Conservation (phyloP, 2,888 invertebrate species). For the Tenodera sinensis region DNA sequence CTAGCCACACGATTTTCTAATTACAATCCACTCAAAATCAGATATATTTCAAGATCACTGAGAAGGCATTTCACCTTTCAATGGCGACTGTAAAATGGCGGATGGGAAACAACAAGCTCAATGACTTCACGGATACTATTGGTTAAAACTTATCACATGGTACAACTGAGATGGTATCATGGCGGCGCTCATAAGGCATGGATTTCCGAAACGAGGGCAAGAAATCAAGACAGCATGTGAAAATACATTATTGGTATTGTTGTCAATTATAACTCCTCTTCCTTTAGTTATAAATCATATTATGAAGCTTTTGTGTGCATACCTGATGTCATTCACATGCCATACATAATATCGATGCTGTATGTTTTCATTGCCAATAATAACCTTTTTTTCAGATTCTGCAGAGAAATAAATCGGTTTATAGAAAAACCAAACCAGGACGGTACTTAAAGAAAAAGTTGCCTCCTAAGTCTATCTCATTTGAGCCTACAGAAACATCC, state of each 20-base stretch:
- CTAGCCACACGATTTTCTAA: slow-evolving; percentile 62
- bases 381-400: not conserved
- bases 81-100: slow-evolving; percentile 92
- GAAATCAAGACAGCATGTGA: slow-evolving; percentile 2
- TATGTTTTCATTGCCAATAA: not conserved
- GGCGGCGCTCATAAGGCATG: slow-evolving; percentile 60
- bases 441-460: not conserved
- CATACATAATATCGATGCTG: too few species aligned
- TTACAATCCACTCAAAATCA: slow-evolving; percentile 62
- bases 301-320: too few species aligned
- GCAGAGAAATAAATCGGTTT: not conserved
- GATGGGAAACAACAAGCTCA: slow-evolving; percentile 78
- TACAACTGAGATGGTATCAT: slow-evolving; percentile 44
- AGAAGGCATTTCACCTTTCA: slow-evolving; percentile 82
- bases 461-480: slow-evolving; percentile 24
- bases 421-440: not conserved
- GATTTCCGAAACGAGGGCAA: slow-evolving; percentile 38
- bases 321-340: too few species aligned
- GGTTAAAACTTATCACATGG: slow-evolving; percentile 41
- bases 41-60: slow-evolving; percentile 62
- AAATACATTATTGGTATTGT: not conserved
- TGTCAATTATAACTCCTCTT: not conserved
- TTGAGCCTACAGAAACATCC: slow-evolving; percentile 58
- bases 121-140: slow-evolving; percentile 49
- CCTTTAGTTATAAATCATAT: not conserved